These are phyloP conservation scores for Lasius fuliginosus DNA, from an alignment of 2,888 invertebrate species.

Conservation along the genomic window DNA sequence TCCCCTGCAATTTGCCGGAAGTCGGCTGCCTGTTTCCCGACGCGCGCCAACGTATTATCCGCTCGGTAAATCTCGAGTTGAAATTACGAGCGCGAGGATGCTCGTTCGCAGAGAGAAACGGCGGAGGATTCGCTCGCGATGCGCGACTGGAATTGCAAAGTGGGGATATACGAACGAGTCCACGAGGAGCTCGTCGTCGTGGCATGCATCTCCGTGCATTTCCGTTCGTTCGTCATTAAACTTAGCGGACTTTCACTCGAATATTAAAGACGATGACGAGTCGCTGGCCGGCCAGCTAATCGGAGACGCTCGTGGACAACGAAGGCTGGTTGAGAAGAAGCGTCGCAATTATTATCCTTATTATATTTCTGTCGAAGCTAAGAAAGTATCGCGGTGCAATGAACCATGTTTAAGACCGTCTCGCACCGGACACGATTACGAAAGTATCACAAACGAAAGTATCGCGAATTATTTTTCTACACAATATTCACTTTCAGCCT, in stretches of 20 bases:
- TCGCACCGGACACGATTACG: constrained; percentile 11
- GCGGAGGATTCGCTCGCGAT: constrained; percentile 40
- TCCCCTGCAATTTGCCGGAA: constrained; percentile 16
- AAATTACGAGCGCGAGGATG: constrained; percentile 45
- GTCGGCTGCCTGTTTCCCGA: constrained; percentile 5
- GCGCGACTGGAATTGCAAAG: not conserved
- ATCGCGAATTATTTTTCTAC: constrained; percentile 43
- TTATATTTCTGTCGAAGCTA: constrained; percentile 58
- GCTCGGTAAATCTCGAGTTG: constrained; percentile 36
- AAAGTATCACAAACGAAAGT: constrained; percentile 36
- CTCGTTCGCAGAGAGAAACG: constrained; percentile 11
- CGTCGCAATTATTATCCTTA: constrained; percentile 53
- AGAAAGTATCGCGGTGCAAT: constrained; percentile 47
- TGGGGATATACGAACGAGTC: not conserved
- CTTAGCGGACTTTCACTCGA: constrained; percentile 65
- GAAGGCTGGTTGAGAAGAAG: constrained; percentile 25
- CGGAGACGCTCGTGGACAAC: constrained; percentile 39
- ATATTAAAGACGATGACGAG: constrained; percentile 55
- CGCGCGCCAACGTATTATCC: constrained; percentile 21
- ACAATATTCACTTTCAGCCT: not conserved
- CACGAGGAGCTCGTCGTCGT: not conserved
- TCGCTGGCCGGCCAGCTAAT: constrained; percentile 28
- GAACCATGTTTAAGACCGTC: constrained; percentile 30
- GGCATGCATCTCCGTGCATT: constrained; percentile 34
- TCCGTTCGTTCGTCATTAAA: constrained; percentile 48